phyloP scores from a whole-genome alignment of 2,888 invertebrate species.

The Gastracanthus pulcherrimus region DNA sequence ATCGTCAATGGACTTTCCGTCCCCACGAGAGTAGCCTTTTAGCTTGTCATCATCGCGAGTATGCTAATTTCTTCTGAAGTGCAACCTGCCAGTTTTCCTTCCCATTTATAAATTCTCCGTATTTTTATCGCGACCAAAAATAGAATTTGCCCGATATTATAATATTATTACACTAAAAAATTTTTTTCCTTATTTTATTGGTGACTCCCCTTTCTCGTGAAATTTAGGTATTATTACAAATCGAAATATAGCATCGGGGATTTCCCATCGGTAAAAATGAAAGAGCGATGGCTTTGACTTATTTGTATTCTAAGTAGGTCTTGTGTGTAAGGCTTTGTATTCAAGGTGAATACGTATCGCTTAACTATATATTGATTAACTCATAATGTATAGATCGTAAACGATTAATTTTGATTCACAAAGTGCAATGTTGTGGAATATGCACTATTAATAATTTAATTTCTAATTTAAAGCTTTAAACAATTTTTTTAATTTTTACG shows the following conservation, averaged over 20 bases:
- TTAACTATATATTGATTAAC: neutral
- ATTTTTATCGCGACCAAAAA: neutral
- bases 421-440: neutral
- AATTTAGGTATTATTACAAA: neutral
- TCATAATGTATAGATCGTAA: neutral
- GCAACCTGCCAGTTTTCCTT: constrained; percentile 7
- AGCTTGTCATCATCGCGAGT: constrained; percentile 18
- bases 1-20: constrained; percentile 46
- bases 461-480: no score
- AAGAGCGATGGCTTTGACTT: neutral
- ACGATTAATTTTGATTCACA: neutral
- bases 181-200: neutral
- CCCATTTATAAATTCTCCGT: neutral
- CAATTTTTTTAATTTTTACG: no score
- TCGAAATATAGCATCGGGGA: neutral
- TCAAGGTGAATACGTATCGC: neutral
- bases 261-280: neutral
- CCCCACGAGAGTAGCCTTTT: no score
- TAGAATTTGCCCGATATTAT: neutral
- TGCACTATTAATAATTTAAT: no score
- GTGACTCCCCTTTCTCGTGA: neutral
- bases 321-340: neutral
- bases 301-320: neutral
- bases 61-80: constrained; percentile 27
- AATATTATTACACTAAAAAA: neutral